Evolutionary conservation across 2,113 vertebrate species (phyloP).

Genomic region (Lutjanus erythropterus): DNA sequence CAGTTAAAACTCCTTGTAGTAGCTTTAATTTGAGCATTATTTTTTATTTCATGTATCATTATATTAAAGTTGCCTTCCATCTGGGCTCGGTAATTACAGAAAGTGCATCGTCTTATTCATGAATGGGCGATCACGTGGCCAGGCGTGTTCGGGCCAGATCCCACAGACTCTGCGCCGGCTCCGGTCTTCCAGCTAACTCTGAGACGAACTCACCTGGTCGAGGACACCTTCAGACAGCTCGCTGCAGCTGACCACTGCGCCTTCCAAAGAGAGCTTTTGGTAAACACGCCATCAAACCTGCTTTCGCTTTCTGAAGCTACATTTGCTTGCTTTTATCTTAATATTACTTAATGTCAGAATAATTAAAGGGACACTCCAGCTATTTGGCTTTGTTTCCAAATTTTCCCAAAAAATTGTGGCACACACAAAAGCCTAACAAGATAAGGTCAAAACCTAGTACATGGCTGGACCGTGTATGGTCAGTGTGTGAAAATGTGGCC

Average conservation of each 20-base stretch:
- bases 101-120: rapidly evolving
- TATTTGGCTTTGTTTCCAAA: not conserved
- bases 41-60: too few species aligned
- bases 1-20: too few species aligned
- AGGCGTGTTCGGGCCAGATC: rapidly evolving
- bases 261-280: slow-evolving; percentile 69
- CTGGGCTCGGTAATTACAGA: slow-evolving; percentile 48
- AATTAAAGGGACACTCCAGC: not conserved
- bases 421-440: not conserved
- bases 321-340: not conserved
- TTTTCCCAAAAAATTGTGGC: not conserved
- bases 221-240: slow-evolving; percentile 81
- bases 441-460: too few species aligned
- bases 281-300: slow-evolving; percentile 33
- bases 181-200: slow-evolving; percentile 67
- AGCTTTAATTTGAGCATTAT: too few species aligned
- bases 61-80: not conserved
- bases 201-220: slow-evolving; percentile 71
- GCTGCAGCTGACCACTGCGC: slow-evolving; percentile 52
- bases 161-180: not conserved
- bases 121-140: rapidly evolving
- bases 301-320: not conserved
- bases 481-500: too few species aligned
- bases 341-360: not conserved
- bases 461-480: too few species aligned